Evolutionary conservation across 1,140 invertebrate species (phyloP).

Genomic region (silkworm (Bombyx mori)): ASM3026992v2 NC_085115.1:12734001-12734500

Average conservation of each 20-base stretch:
- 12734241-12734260: slow-evolving; percentile 59
- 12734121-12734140: slow-evolving; percentile 28
- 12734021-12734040: slow-evolving; percentile 66
- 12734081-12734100: slow-evolving; percentile 61
- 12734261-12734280: slow-evolving; percentile 55
- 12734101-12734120: slow-evolving; percentile 41
- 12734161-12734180: slow-evolving; percentile 61
- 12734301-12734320: slow-evolving; percentile 59
- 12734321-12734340: slow-evolving; percentile 63
- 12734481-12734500: slow-evolving; percentile 1
- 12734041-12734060: slow-evolving; percentile 66
- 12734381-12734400: slow-evolving; percentile 51
- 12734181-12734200: slow-evolving; percentile 55
- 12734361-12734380: slow-evolving; percentile 39
- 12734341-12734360: slow-evolving; percentile 54
- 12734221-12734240: slow-evolving; percentile 49
- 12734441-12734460: slow-evolving; percentile 64
- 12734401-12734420: slow-evolving; percentile 60
- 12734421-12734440: slow-evolving; percentile 59
- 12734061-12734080: slow-evolving; percentile 60
- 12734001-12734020: slow-evolving; percentile 69
- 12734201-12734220: slow-evolving; percentile 53
- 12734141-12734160: slow-evolving; percentile 40
- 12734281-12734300: slow-evolving; percentile 49
- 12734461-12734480: slow-evolving; percentile 45